A percentile compares a stretch with the other conserved stretches of the same genome.
Conservation (phyloP, 2,113 vertebrate genomes). For the Plotosus lineatus region DNA sequence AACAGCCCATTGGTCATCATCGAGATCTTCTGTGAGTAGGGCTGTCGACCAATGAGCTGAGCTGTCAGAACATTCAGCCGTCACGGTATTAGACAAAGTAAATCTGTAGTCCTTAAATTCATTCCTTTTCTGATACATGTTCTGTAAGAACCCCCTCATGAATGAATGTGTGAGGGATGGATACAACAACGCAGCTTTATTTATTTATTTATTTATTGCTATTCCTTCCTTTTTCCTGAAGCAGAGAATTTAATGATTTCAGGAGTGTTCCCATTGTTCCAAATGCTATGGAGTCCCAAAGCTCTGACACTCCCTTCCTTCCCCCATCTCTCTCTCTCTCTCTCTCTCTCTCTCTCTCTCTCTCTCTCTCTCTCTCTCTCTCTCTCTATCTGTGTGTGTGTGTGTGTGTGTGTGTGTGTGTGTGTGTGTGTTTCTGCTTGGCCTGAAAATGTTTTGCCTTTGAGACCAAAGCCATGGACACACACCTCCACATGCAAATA, state of each 20-base stretch:
- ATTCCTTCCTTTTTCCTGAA: conserved; percentile 60
- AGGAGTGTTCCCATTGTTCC: conserved; percentile 70
- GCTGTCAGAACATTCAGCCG: too few relatives aligned
- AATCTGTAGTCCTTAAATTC: too few relatives aligned
- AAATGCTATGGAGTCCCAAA: conserved; percentile 51
- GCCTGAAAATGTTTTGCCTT: conserved; percentile 24
- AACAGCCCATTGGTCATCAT: too few relatives aligned
- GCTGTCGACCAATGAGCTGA: too few relatives aligned
- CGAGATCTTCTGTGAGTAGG: too few relatives aligned
- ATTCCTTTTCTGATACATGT: too few relatives aligned
- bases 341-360: conserved; percentile 18
- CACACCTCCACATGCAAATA: conserved; percentile 20
- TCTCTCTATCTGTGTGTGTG: background rate
- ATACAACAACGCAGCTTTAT: conserved; percentile 40
- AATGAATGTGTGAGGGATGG: background rate
- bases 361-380: conserved; percentile 8
- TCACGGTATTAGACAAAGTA: too few relatives aligned
- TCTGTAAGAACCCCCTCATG: background rate
- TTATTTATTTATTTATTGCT: conserved; percentile 18
- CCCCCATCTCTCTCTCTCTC: conserved; percentile 44
- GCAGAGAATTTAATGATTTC: conserved; percentile 55
- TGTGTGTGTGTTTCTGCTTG: conserved; percentile 2
- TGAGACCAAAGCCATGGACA: conserved; percentile 33
- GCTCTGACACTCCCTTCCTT: conserved; percentile 72
- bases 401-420: background rate